phyloP scores from a whole-genome alignment of 2,797 vertebrate genomes.

The Limosa lapponica region DNA sequence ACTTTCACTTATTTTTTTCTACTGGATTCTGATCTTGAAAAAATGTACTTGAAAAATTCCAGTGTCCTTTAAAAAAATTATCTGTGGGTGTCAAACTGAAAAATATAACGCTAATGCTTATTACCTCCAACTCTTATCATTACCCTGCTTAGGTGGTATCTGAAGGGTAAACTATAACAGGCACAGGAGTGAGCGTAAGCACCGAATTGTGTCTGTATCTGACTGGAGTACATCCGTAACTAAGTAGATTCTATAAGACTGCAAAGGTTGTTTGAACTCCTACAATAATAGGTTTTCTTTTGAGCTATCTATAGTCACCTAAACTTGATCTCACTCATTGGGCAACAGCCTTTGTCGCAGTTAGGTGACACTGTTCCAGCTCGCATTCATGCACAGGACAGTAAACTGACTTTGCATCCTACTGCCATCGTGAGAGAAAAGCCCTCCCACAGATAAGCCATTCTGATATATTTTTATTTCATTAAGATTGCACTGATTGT shows the following conservation, averaged over 20 bases:
- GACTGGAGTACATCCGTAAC: not conserved
- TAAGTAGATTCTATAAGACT: not conserved
- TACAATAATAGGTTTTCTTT: not conserved
- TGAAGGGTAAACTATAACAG: not conserved
- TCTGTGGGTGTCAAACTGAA: not conserved
- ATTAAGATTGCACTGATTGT: not conserved
- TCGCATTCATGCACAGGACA: fast-evolving
- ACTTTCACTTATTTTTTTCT: not conserved
- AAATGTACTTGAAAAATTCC: not conserved
- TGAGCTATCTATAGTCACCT: not conserved
- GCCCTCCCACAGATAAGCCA: not conserved
- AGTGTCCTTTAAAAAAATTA: not conserved
- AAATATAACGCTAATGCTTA: not conserved
- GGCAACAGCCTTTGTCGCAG: not conserved
- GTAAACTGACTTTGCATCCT: not conserved
- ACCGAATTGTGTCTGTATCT: not conserved
- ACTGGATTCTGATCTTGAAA: not conserved
- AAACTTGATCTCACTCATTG: not conserved
- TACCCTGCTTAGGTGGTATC: not conserved
- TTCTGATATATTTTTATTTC: not conserved
- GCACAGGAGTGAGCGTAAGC: not conserved
- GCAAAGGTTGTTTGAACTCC: not conserved
- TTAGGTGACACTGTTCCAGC: not conserved
- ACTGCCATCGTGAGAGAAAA: not conserved
- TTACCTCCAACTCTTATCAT: not conserved